Percentiles rank a stretch among this genome's conserved stretches.
These are phyloP conservation scores for Plodia interpunctella DNA, from an alignment of 1,140 invertebrate species.

Conservation along the genomic window DNA sequence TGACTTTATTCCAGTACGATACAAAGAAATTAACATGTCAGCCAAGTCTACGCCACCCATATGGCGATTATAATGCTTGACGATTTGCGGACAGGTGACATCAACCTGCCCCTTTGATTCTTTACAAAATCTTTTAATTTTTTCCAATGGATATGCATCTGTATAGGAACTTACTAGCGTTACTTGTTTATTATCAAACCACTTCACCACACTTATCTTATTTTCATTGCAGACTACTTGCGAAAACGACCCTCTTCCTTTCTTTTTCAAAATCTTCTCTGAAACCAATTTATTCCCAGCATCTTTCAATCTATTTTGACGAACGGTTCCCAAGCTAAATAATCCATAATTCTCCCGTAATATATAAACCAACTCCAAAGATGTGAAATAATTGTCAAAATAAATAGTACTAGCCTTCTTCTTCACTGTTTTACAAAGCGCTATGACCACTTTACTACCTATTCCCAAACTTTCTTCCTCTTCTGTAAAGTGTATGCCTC, in stretches of 20 bases:
- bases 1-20: constrained; percentile 28
- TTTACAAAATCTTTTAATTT: no score
- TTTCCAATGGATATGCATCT: no score
- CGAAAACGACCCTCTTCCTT: constrained; percentile 16
- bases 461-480: neutral
- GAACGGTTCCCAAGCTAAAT: constrained; percentile 31
- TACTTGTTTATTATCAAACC: constrained; percentile 61
- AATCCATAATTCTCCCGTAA: constrained; percentile 25
- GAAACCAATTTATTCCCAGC: constrained; percentile 20
- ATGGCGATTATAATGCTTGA: constrained; percentile 60
- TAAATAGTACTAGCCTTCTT: constrained; percentile 18
- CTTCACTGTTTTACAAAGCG: constrained; percentile 19
- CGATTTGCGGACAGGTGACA: constrained; percentile 49
- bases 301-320: constrained; percentile 24
- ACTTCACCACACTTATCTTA: constrained; percentile 42
- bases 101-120: constrained; percentile 31
- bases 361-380: neutral
- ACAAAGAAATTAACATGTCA: constrained; percentile 32
- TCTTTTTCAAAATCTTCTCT: no score
- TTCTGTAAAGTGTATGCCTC: neutral
- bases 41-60: constrained; percentile 48
- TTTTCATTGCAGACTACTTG: constrained; percentile 25
- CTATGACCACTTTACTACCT: constrained; percentile 10
- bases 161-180: constrained; percentile 31
- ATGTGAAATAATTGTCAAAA: constrained; percentile 31